Base-by-base conservation (phyloP, 2,888 invertebrate species). In the Atrina japonica region DNA sequence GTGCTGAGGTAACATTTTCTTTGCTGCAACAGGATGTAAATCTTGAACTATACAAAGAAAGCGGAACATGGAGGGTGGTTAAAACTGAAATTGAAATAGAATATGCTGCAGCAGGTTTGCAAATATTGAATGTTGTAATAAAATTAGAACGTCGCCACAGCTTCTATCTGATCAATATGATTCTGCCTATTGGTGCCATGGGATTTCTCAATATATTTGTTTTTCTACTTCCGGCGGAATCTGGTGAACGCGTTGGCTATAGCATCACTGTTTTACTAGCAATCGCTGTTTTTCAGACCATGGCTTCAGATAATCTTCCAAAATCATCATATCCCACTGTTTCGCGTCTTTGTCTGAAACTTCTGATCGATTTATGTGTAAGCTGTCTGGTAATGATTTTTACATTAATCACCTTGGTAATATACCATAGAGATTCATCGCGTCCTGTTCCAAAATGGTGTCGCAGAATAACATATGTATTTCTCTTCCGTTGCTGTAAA, bases 1-100 rank as follows among this genome's bases (percentile, higher is more conserved):
- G 58, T 23, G 3, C 45, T 11, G 59, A 73, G 50, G 47, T 73
- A 9, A n/a, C 11, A 16, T 25, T 73, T 18, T 21, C 14, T 3
- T 9, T 45, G 18, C 25, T 18, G 11, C 16, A 16, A 9, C 58
- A 50, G 7, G 47, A 27, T 11, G 40, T 47, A 1, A n/a, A 49
- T 14, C 21, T n/a, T 0, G 25, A 27, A 9, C 59, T 52, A 11
- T 73, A 41, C 49, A 35, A 23, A 14, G 59, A 50, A n/a, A 68
- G 64, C 35, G 72, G 68, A 1, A 50, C 50, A n/a, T 64, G 68
- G 72, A 27, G 18, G 11, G 0, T 72, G 18, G 27, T 9, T 14
- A 50, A n/a, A 16, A 53, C 63, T 30, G 18, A n/a, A 6, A 1
- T n/a, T 2, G 9, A 30, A 25, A 3, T 14, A 29, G n/a, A 30